Base-by-base conservation (phyloP, 2,797 vertebrate species). In the Mus spretus region DNA sequence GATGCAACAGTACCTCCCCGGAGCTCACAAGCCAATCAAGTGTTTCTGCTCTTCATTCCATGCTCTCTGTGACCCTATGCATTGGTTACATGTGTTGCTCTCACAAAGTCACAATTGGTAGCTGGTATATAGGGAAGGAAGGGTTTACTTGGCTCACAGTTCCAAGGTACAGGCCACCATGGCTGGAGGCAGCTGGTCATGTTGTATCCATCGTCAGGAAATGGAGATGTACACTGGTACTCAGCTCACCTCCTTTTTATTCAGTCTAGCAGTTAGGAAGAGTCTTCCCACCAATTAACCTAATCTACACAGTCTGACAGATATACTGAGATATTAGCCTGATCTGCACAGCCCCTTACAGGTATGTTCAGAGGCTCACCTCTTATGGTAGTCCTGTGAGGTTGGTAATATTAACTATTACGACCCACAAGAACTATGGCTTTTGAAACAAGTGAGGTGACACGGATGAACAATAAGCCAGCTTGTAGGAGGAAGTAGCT, bases 381-480 rank as follows among this genome's bases (percentile, higher is more conserved):
- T 40, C n/a, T 82, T 82, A 40, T 37, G 79, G n/a, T 59, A 34
- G 28, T 53, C 50, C 80, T 59, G 37, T 24, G 80, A 61, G 57
- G 22, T 7, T 61, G n/a, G 26, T 2, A 82, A 26, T 59, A 59
- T 59, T 82, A 61, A 40, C 13, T n/a, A 61, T 82, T n/a, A 40
- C 26, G 40, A 57, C 61, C 24, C 59, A 8, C 20, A 47, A 11
- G 40, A 44, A 65, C 20, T 47, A 65, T 6, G 57, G 12, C 44
- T 70, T 91, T 86, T 70, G 84, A 91, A 93, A 93, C 70, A 31
- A 44, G 31, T 77, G n/a, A 28, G 7, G 17, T 57, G 26, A 85
- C 55, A 81, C 63, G 77, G 93, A 47, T 78, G 19, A 90, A 50
- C 12, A 37, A 22, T 63, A 72, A 20, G 14, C 13, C n/a, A 44